A percentile compares a stretch with the other conserved stretches of the same genome.
These are phyloP conservation scores for Acipenser transmontanus DNA, from an alignment of 2,797 vertebrate genomes.

Conservation along the genomic window DNA sequence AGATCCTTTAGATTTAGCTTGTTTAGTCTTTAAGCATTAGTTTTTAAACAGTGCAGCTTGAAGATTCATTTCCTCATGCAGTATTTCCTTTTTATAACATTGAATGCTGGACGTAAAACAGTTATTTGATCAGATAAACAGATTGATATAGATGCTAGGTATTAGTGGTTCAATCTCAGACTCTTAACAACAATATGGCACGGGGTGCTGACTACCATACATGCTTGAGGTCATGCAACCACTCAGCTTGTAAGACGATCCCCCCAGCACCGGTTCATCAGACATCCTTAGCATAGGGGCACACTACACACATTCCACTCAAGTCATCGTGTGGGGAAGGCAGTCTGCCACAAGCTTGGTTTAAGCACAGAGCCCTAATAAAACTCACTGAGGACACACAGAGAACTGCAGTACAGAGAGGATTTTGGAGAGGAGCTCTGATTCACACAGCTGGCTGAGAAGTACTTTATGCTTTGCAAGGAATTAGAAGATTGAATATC, in stretches of 20 bases:
- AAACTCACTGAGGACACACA: slow-evolving; percentile 67
- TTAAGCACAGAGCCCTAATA: slow-evolving; percentile 77
- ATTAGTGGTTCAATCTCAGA: neutral
- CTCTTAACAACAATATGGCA: slow-evolving; percentile 38
- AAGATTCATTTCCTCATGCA: no score
- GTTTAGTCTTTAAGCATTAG: no score
- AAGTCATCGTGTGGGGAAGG: slow-evolving; percentile 83
- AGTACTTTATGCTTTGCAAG: neutral
- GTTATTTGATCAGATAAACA: slow-evolving; percentile 5
- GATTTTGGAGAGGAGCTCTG: slow-evolving; percentile 55
- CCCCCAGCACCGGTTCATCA: slow-evolving; percentile 68
- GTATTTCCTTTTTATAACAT: no score
- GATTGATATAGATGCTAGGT: slow-evolving; percentile 48
- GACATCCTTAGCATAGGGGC: slow-evolving; percentile 78
- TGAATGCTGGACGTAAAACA: no score
- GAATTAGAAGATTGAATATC: no score
- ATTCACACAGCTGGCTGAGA: slow-evolving; percentile 56
- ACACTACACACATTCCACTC: slow-evolving; percentile 82
- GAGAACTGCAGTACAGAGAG: slow-evolving; percentile 68
- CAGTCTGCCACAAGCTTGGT: slow-evolving; percentile 76
- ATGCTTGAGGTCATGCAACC: slow-evolving; percentile 68
- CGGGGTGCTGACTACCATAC: slow-evolving; percentile 67
- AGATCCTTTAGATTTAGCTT: no score
- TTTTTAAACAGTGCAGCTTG: no score
- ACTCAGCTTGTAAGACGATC: slow-evolving; percentile 89